Evolutionary conservation across 2,888 invertebrate species (phyloP).

Genomic region (Ametastegia equiseti): DNA sequence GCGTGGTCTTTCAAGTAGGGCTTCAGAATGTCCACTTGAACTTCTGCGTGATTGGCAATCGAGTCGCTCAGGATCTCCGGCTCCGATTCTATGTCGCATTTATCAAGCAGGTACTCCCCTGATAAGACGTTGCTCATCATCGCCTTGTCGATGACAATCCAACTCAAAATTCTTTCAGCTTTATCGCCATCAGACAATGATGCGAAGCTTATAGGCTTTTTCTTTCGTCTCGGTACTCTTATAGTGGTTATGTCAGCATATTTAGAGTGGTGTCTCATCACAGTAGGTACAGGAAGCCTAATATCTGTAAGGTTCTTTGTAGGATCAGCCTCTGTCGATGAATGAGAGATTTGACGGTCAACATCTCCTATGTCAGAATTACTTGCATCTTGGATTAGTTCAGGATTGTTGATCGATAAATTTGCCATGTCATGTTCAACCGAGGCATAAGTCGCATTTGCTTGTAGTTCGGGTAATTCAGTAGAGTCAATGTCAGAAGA

Average conservation of each 20-base stretch:
- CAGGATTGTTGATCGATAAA: not conserved
- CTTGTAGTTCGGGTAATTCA: not conserved
- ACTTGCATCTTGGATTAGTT: no score
- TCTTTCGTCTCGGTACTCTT: not conserved
- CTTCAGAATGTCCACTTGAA: not conserved
- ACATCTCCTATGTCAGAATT: not conserved
- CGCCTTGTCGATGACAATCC: not conserved
- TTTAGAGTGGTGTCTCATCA: not conserved
- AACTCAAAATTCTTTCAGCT: not conserved
- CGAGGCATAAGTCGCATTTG: not conserved
- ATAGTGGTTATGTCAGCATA: not conserved
- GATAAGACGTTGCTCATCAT: not conserved
- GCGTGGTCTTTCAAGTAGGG: not conserved
- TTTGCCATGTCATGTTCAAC: not conserved
- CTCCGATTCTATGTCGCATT: not conserved
- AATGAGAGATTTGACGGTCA: not conserved
- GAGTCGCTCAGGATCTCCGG: not conserved
- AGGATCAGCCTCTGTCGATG: not conserved
- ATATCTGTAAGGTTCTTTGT: not conserved
- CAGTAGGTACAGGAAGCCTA: not conserved
- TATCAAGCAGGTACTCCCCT: not conserved
- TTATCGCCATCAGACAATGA: not conserved
- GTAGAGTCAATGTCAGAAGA: no score
- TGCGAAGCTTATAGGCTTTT: not conserved
- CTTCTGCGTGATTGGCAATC: not conserved